Percentiles rank a stretch among this genome's conserved stretches.
Evolutionary conservation across 2,888 invertebrate genomes (phyloP).

Genomic region (Cremastinae sp.): DNA sequence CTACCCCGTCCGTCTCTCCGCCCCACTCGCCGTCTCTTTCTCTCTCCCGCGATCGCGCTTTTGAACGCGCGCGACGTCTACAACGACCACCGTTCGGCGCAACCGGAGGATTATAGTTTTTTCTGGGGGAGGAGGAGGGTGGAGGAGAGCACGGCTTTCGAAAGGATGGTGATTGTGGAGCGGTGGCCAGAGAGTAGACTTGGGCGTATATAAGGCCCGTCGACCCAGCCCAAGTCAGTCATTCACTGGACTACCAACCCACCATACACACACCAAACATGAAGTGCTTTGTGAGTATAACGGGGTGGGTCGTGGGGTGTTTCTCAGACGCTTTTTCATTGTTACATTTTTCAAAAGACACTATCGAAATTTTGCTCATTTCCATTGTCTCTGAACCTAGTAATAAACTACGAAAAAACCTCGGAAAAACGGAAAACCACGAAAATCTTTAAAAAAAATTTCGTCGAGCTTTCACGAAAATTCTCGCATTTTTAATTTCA

Average conservation of each 20-base stretch:
- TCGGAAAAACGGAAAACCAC: too few species aligned
- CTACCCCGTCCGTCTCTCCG: constrained; percentile 60
- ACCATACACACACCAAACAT: constrained; percentile 80
- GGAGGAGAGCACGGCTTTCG: constrained; percentile 78
- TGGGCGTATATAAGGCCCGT: constrained; percentile 80
- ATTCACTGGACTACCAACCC: constrained; percentile 80
- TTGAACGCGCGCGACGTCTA: constrained; percentile 51
- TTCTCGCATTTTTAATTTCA: neutral
- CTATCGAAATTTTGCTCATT: constrained; percentile 15
- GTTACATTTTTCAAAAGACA: neutral
- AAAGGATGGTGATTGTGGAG: constrained; percentile 80
- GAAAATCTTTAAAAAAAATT: neutral
- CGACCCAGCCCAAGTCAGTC: constrained; percentile 80
- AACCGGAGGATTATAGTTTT: constrained; percentile 77
- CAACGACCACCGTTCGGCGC: constrained; percentile 61
- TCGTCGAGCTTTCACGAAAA: neutral
- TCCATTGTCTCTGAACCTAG: too few species aligned
- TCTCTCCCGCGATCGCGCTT: constrained; percentile 32
- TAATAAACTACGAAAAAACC: too few species aligned
- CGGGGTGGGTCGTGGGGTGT: constrained; percentile 62
- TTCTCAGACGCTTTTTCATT: constrained; percentile 46
- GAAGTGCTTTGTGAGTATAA: constrained; percentile 81
- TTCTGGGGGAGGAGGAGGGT: constrained; percentile 74
- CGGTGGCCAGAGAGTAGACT: constrained; percentile 78
- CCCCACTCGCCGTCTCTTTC: constrained; percentile 61